Percentiles rank a stretch among this genome's conserved stretches.
Conservation (phyloP, 1,140 invertebrate species). For the Pogonomyrmex californicus region DNA sequence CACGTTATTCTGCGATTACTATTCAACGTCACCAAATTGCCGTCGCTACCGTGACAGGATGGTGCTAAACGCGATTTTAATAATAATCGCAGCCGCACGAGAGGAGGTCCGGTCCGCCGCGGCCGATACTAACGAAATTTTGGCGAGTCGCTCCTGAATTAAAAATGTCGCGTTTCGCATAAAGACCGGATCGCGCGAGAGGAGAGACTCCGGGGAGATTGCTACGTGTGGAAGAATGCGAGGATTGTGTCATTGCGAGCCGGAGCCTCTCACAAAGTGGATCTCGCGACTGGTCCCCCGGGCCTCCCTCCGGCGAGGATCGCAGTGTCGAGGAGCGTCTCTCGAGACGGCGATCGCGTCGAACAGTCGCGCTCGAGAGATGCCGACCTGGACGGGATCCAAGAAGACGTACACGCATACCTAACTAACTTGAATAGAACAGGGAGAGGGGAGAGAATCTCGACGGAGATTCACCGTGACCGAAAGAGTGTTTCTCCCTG, state of each 20-base stretch:
- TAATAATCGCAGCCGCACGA: not conserved
- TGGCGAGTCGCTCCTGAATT: not conserved
- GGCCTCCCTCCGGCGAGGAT: not conserved
- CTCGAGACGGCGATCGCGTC: conserved; percentile 20
- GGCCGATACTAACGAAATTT: too few relatives aligned
- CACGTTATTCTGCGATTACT: conserved; percentile 35
- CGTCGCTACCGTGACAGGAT: not conserved
- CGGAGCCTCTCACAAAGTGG: not conserved
- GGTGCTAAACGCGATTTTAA: not conserved
- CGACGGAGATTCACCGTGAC: conserved; percentile 58
- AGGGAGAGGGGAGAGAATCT: not conserved
- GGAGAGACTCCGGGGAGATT: not conserved
- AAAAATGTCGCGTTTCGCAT: not conserved
- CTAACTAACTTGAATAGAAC: conserved; percentile 32
- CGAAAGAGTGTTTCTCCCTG: conserved; percentile 40
- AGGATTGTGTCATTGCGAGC: not conserved
- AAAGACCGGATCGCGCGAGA: not conserved
- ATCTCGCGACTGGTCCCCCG: not conserved
- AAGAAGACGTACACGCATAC: conserved; percentile 55
- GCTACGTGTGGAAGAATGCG: not conserved
- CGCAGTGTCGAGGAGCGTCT: conserved; percentile 11
- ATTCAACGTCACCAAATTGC: conserved; percentile 31
- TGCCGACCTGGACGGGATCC: conserved; percentile 54
- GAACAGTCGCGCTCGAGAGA: conserved; percentile 46
- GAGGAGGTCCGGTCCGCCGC: not conserved